Evolutionary conservation across 53 echinoderm and acorn worm genomes (phyloP), one percentile per base, ranked within the genome.

Genomic region (Actinopyga echinites): DNA sequence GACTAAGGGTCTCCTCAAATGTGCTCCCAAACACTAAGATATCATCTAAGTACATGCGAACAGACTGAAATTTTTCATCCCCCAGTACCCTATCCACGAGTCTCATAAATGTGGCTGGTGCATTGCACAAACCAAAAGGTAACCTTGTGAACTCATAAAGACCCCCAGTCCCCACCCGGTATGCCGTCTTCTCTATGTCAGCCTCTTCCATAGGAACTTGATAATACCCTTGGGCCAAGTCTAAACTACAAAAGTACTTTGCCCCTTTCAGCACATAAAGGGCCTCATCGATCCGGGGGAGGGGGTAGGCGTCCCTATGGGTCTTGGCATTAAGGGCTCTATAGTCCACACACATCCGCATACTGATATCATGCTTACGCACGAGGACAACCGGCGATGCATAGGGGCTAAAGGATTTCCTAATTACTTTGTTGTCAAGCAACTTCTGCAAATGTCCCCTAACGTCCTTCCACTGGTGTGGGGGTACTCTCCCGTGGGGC

Each of bases 101-200:
- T 34, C 69, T 44, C 84, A 84, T 84, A 32, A 84, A 84, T 29
- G 84, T 71, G 71, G 69, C 84, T n/a, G 69, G 68, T 25, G 84
- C 57, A 33, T 84, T 83, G 30, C 67, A 83, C 38, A 83, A 45
- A 10, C 82, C 64, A 22, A 67, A 66, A 6, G 83, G 67, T 66
- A 66, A 68, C 67, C 83, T 67, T 24, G 45, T 66, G 43, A 42
- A 66, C 83, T 83, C 83, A 28, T 67, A 83, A 9, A 83, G 37
- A 21, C 84, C 91, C 38, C 91, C 87, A 24, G 87, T 91, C 13
- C 91, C 84, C 0, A 79, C 85, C 69, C 81, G 31, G 80, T 87
- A 87, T 7, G 87, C 87, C 1, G 91, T 91, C 56, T 91, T 87
- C 52, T 82, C 73, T 5, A 85, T 64, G 45, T 91, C 91, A 5